Percentiles rank a stretch among this genome's conserved stretches.
These are phyloP conservation scores for Timandra comae DNA, from an alignment of 2,888 invertebrate genomes.

Conservation along the genomic window DNA sequence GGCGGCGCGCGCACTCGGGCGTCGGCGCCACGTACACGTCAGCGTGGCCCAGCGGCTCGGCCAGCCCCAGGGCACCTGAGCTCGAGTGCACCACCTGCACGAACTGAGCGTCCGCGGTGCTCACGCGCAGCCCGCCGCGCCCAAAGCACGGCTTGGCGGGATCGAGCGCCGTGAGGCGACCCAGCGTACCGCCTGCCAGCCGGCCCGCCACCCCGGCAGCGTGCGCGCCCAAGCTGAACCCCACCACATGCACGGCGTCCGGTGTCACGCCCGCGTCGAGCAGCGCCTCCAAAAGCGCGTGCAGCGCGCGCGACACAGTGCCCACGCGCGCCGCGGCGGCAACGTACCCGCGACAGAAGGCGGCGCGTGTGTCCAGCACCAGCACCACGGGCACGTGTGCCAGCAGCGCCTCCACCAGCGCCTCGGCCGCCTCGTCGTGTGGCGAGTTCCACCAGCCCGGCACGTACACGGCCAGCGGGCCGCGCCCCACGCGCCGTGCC, in stretches of 20 bases:
- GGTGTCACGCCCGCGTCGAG: too few species aligned
- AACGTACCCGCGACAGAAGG: slow-evolving; percentile 60
- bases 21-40: slow-evolving; percentile 59
- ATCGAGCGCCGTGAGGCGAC: slow-evolving; percentile 55
- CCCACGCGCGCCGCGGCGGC: slow-evolving; percentile 51
- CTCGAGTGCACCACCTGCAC: slow-evolving; percentile 63
- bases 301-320: slow-evolving; percentile 42
- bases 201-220: slow-evolving; percentile 72
- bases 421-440: slow-evolving; percentile 46
- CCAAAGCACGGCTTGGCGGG: slow-evolving; percentile 62
- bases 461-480: slow-evolving; percentile 44
- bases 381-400: slow-evolving; percentile 38
- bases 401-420: slow-evolving; percentile 45
- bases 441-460: slow-evolving; percentile 68
- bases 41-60: slow-evolving; percentile 48
- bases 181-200: slow-evolving; percentile 33
- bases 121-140: slow-evolving; percentile 35
- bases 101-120: slow-evolving; percentile 45
- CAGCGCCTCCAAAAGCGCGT: slow-evolving; percentile 39
- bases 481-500: slow-evolving; percentile 21
- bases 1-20: slow-evolving; percentile 39
- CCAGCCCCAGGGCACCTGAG: slow-evolving; percentile 53
- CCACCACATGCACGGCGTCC: slow-evolving; percentile 74
- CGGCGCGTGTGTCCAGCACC: slow-evolving; percentile 47
- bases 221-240: slow-evolving; percentile 80